Evolutionary conservation across 1,140 invertebrate genomes (phyloP).

Genomic region (Drosophila kepulauana): DNA sequence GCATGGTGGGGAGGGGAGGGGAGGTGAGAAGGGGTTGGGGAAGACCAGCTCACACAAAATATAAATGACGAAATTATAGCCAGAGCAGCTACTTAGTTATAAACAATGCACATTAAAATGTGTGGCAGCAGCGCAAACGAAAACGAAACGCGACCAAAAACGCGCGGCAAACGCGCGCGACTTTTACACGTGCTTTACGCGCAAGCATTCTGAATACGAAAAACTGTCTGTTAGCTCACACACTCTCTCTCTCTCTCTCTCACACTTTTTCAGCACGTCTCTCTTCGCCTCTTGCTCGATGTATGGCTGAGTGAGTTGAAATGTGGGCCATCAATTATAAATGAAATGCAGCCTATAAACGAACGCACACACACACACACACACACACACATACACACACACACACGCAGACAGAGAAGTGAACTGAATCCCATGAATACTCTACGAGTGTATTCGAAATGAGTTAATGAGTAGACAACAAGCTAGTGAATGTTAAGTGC

Average conservation of each 20-base stretch:
- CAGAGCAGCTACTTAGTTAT: conserved; percentile 45
- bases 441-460: conserved; percentile 1
- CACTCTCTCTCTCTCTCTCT: not conserved
- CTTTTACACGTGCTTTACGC: conserved; percentile 5
- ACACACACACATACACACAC: not conserved
- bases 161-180: conserved; percentile 35
- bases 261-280: not conserved
- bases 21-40: not conserved
- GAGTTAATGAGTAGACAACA: not conserved
- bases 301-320: not conserved
- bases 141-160: conserved; percentile 22
- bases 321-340: conserved; percentile 9
- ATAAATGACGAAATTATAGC: conserved; percentile 77
- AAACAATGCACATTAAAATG: conserved; percentile 74
- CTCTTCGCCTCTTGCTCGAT: not conserved
- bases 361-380: not conserved
- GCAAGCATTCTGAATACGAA: not conserved
- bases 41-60: conserved; percentile 47
- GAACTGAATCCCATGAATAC: not conserved
- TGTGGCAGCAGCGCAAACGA: conserved; percentile 44
- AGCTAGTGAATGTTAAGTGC: not conserved
- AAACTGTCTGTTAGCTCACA: too few relatives aligned
- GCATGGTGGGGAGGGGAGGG: not conserved
- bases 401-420: not conserved
- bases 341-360: conserved; percentile 1